phyloP scores from a whole-genome alignment of 2,797 vertebrate species.

The Carcharodon carcharias region DNA sequence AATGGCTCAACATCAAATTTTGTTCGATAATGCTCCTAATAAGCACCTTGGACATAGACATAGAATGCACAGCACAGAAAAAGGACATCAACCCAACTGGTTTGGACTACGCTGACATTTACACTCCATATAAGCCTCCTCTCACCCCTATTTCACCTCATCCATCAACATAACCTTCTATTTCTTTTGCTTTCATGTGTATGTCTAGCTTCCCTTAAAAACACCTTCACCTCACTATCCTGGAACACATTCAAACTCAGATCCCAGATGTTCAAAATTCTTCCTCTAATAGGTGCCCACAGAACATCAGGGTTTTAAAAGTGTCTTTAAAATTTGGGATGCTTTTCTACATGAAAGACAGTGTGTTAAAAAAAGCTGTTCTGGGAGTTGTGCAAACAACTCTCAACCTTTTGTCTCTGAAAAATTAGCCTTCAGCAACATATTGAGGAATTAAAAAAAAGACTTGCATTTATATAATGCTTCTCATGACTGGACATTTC shows the following conservation, averaged over 20 bases:
- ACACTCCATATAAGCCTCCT: not conserved
- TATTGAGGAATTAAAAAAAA: not conserved
- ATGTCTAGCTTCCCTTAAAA: not conserved
- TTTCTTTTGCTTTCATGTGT: not conserved
- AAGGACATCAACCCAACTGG: not conserved
- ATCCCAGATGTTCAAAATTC: not conserved
- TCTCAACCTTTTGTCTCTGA: not conserved
- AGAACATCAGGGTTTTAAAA: not conserved
- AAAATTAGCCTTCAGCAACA: not conserved
- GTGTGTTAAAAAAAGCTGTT: not conserved
- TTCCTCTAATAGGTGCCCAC: not conserved
- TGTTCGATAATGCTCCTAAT: not conserved
- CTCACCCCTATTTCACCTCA: not conserved
- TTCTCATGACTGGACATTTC: no score
- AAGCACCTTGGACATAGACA: not conserved
- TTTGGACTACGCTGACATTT: no score
- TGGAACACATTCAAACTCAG: not conserved
- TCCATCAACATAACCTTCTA: no score
- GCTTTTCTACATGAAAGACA: not conserved
- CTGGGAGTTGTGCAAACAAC: not conserved
- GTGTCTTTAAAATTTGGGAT: not conserved
- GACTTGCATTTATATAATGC: not conserved
- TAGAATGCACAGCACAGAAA: no score
- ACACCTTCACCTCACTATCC: not conserved
- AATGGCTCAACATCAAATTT: not conserved